phyloP scores from a whole-genome alignment of 2,797 vertebrate species.

The Helostoma temminkii region DNA sequence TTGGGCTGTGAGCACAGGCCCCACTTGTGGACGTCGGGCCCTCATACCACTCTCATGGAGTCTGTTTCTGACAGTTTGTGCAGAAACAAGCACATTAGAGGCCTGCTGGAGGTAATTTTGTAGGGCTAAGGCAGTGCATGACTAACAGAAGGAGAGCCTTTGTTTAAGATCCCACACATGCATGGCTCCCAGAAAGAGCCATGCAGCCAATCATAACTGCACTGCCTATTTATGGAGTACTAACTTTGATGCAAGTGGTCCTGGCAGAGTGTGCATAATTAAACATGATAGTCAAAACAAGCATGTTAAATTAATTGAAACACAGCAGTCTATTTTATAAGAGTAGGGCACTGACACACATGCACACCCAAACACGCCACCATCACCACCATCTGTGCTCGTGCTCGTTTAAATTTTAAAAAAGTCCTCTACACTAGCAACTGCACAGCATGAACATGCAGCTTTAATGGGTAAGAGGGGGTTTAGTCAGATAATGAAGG shows the following conservation, averaged over 20 bases:
- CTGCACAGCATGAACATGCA: conserved; percentile 19
- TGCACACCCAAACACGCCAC: conserved; percentile 5
- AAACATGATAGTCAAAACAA: conserved; percentile 38
- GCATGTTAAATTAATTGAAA: conserved; percentile 41
- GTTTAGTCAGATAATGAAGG: conserved; percentile 5
- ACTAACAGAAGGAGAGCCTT: too few species aligned
- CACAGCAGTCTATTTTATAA: conserved; percentile 26
- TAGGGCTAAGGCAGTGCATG: too few species aligned
- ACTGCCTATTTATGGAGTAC: conserved; percentile 12
- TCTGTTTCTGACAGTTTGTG: too few species aligned
- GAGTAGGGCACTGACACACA: neutral
- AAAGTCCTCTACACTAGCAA: neutral
- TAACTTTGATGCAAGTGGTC: conserved; percentile 37
- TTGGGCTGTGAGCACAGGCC: too few species aligned
- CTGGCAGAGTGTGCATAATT: conserved; percentile 50
- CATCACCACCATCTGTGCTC: conserved; percentile 33
- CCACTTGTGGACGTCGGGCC: too few species aligned
- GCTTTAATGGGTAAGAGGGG: conserved; percentile 4
- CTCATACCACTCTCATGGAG: too few species aligned
- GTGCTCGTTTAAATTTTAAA: neutral
- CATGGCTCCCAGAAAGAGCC: neutral
- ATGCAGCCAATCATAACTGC: neutral
- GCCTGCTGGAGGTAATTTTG: too few species aligned
- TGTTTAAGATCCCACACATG: too few species aligned
- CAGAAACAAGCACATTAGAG: too few species aligned